phyloP scores from a whole-genome alignment of 2,888 invertebrate genomes.

The Rhyacophila evoluta region DNA sequence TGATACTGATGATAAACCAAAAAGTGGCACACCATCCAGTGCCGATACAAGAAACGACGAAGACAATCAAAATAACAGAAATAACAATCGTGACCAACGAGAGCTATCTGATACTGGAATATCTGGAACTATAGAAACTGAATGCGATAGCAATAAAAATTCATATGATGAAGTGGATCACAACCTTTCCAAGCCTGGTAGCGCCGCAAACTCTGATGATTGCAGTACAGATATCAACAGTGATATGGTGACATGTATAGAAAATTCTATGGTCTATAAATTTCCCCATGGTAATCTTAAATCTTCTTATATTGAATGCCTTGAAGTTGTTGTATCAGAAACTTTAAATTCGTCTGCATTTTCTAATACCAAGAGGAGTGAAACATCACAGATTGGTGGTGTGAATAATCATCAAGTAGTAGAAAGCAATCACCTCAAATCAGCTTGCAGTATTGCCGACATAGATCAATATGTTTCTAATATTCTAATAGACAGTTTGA shows the following conservation, averaged over 20 bases:
- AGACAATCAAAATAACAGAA: constrained; percentile 21
- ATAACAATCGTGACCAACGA: constrained; percentile 25
- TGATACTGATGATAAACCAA: constrained; percentile 58
- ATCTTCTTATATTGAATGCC: constrained; percentile 58
- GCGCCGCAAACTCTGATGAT: constrained; percentile 48
- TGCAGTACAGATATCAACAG: constrained; percentile 44
- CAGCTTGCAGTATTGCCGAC: constrained; percentile 57
- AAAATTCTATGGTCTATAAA: constrained; percentile 35
- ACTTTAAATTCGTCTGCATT: constrained; percentile 57
- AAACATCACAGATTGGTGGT: background rate
- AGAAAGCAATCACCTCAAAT: constrained; percentile 12
- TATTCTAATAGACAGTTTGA: constrained; percentile 68
- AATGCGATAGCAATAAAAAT: constrained; percentile 47
- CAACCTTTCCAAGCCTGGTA: constrained; percentile 43
- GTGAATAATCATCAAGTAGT: background rate
- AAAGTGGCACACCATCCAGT: constrained; percentile 58
- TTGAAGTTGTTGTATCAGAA: constrained; percentile 67
- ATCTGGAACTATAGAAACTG: constrained; percentile 46
- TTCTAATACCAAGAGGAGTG: constrained; percentile 49
- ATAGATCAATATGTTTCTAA: constrained; percentile 69
- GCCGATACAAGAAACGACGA: constrained; percentile 14
- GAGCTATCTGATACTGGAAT: constrained; percentile 52
- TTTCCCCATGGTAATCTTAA: constrained; percentile 23
- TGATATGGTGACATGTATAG: constrained; percentile 47
- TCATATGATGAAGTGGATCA: constrained; percentile 38